phyloP scores from a whole-genome alignment of 2,797 vertebrate genomes.

The Sorex maritimensis region DNA sequence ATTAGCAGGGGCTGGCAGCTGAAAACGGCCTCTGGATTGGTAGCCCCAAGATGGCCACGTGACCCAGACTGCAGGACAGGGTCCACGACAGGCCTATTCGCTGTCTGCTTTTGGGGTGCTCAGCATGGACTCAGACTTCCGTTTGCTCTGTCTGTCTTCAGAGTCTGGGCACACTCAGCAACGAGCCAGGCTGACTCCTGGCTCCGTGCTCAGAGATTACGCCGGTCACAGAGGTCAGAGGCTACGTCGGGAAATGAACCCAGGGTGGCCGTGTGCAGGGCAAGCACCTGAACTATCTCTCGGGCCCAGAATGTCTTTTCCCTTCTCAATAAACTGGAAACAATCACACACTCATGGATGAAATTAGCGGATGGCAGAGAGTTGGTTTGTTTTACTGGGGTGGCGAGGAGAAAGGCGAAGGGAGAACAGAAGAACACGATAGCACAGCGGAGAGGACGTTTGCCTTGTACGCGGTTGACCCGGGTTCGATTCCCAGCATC shows the following conservation, averaged over 20 bases:
- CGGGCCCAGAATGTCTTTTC: not conserved
- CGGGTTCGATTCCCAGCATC: no score
- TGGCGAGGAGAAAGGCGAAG: not conserved
- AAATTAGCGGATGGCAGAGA: not conserved
- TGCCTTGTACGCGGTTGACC: no score
- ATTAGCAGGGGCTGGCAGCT: not conserved
- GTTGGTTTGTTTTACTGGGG: not conserved
- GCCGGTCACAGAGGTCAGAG: no score
- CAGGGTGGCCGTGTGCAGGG: no score
- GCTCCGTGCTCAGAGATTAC: no score
- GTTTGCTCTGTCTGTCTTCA: no score
- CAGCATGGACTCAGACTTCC: not conserved
- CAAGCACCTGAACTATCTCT: no score
- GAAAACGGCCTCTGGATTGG: not conserved
- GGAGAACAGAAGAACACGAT: not conserved
- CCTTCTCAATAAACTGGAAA: constrained; percentile 29
- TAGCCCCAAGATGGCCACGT: not conserved
- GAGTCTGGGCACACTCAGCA: no score
- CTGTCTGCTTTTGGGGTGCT: not conserved
- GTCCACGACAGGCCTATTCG: not conserved
- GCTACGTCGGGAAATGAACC: no score
- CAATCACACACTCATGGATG: not conserved
- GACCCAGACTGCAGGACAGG: not conserved
- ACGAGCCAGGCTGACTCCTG: no score
- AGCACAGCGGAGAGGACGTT: no score